Evolutionary conservation across 2,888 invertebrate genomes (phyloP), one percentile per base, ranked within the genome.

Genomic region (Serrognathus titanus): DNA sequence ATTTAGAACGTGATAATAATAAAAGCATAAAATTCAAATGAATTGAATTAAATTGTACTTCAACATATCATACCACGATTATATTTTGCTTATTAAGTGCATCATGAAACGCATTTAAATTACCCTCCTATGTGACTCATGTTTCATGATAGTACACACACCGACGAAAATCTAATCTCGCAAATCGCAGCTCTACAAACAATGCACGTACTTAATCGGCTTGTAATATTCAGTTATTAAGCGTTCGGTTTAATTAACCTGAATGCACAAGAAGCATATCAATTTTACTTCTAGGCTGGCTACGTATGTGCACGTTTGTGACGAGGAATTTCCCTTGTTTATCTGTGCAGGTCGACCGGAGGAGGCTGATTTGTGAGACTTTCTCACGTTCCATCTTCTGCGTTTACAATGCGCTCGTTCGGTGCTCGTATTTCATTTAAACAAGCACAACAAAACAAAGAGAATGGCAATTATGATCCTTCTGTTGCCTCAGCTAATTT

Each of bases 311-410:
- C 48, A 39, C 58, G 53, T 53, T 40, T 51, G 38, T 49, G 49
- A 48, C 48, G 48, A 48, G 36, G 48, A 36, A 36, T 36, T 37
- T 49, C 38, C 51, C 35, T 47, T 45, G 45, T 53, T 59, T 59
- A 59, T 59, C 55, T 52, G 53, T 55, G 39, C 49, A 50, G 35
- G 55, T 49, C 54, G 52, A 41, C 31, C 36, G 50, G 48, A 16
- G 24, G 24, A 53, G 57, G 49, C 53, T 46, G 43, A 52, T 55
- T 48, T 43, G 49, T 56, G 53, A 24, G 59, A 55, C 59, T 59
- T 59, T 59, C 59, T 59, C 59, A 59, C 59, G 59, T 59, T 52
- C 50, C 38, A 36, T 47, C 41, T 40, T 48, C 40, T 52, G 40
- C 48, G 52, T 48, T 55, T 55, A 40, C 35, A 54, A 48, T 51